Evolutionary conservation across 2,113 vertebrate genomes (phyloP).

Genomic region (Menura novaehollandiae): DNA sequence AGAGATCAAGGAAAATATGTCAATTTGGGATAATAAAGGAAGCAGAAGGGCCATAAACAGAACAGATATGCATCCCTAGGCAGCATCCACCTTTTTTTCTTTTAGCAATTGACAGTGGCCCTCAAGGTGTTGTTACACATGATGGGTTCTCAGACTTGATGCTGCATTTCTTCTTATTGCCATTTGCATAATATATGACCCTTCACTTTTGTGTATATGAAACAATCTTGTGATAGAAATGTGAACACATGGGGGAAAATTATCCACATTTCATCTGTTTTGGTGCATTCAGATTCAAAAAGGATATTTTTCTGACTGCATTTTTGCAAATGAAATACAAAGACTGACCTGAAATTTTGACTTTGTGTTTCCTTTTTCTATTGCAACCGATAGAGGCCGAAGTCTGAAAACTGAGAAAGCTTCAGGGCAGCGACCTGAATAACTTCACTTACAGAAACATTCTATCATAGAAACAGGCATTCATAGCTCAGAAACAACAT

Average conservation of each 20-base stretch:
- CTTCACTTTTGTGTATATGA: background rate
- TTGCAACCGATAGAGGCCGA: background rate
- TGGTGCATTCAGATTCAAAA: background rate
- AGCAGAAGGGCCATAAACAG: slow-evolving; percentile 62
- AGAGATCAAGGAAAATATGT: slow-evolving; percentile 52
- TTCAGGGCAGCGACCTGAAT: background rate
- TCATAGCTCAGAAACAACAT: background rate
- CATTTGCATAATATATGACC: slow-evolving; percentile 27
- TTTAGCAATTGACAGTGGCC: slow-evolving; percentile 39
- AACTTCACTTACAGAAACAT: background rate
- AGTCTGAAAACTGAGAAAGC: background rate
- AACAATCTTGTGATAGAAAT: background rate
- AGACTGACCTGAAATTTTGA: background rate
- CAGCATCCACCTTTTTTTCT: slow-evolving; percentile 40
- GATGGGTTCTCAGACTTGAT: slow-evolving; percentile 7
- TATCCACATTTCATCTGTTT: background rate
- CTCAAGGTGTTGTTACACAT: background rate
- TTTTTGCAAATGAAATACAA: background rate
- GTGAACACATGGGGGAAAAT: background rate
- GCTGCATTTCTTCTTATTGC: slow-evolving; percentile 7
- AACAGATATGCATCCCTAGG: slow-evolving; percentile 49
- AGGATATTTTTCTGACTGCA: background rate
- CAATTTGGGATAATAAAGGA: slow-evolving; percentile 52
- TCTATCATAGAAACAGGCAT: background rate
- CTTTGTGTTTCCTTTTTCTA: background rate